phyloP scores from a whole-genome alignment of 2,113 vertebrate genomes.

The Silurus glanis region DNA sequence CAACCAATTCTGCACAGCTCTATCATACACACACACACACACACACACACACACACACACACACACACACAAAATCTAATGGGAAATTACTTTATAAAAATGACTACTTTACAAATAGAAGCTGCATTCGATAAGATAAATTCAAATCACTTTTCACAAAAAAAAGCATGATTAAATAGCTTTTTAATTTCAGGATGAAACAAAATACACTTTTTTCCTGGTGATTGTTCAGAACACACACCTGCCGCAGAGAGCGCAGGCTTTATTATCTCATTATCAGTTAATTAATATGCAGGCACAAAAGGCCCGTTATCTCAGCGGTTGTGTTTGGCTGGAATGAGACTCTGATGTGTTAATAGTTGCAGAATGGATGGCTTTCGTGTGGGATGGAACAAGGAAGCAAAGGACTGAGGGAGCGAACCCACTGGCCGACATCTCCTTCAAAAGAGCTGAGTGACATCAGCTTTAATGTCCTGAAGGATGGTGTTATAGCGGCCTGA shows the following conservation, averaged over 20 bases:
- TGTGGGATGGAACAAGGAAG: constrained; percentile 64
- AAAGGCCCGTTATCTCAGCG: constrained; percentile 84
- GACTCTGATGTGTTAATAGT: constrained; percentile 89
- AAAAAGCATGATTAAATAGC: constrained; percentile 80
- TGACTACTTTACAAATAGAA: constrained; percentile 83
- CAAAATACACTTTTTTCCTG: constrained; percentile 72
- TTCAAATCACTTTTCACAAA: constrained; percentile 83
- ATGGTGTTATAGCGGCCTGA: constrained; percentile 23
- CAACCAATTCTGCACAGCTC: constrained; percentile 69
- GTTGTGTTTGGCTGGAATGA: constrained; percentile 81
- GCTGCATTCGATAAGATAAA: constrained; percentile 82
- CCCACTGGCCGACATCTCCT: constrained; percentile 64
- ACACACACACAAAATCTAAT: neutral
- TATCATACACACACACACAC: constrained; percentile 69
- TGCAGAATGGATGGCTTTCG: constrained; percentile 73
- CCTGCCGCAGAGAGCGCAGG: constrained; percentile 78
- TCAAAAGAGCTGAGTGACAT: constrained; percentile 62
- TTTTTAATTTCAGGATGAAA: constrained; percentile 87
- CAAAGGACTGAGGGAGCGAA: constrained; percentile 65
- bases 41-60: too few relatives aligned
- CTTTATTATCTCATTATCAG: constrained; percentile 90
- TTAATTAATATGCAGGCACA: constrained; percentile 93
- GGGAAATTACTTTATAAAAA: constrained; percentile 78
- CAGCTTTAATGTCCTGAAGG: constrained; percentile 25
- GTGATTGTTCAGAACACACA: constrained; percentile 84